These are phyloP conservation scores for Stegastes partitus DNA, from an alignment of 2,113 vertebrate species.

Conservation along the genomic window DNA sequence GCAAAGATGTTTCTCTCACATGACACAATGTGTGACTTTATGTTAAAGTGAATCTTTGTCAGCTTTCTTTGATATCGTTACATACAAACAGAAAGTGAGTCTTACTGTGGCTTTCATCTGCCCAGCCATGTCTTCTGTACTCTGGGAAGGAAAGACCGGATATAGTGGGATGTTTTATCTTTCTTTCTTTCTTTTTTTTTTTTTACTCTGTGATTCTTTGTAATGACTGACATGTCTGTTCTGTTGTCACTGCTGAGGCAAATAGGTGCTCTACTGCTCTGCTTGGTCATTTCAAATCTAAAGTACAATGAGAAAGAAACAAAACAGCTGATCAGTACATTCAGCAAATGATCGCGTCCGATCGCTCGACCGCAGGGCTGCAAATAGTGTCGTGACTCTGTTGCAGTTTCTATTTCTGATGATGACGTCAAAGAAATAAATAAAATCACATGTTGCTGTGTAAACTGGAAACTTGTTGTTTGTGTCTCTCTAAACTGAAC, in stretches of 20 bases:
- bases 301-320: neutral
- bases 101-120: neutral
- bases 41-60: neutral
- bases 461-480: conserved; percentile 35
- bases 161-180: neutral
- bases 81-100: neutral
- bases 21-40: neutral
- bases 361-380: conserved; percentile 42
- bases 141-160: conserved; percentile 3
- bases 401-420: conserved; percentile 58
- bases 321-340: neutral
- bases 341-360: conserved; percentile 14
- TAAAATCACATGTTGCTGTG: conserved; percentile 74
- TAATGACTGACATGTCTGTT: conserved; percentile 19
- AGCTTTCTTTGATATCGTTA: neutral
- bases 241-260: conserved; percentile 22
- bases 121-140: neutral
- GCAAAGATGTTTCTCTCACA: neutral
- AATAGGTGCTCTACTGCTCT: conserved; percentile 24
- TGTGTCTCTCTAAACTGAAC: conserved; percentile 10
- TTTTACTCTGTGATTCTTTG: conserved; percentile 21
- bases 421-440: conserved; percentile 54
- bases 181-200: too few species aligned
- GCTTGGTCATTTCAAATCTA: conserved; percentile 3
- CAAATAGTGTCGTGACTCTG: conserved; percentile 26